Conservation (phyloP, 2,113 vertebrate species). For the Microtus ochrogaster region DNA sequence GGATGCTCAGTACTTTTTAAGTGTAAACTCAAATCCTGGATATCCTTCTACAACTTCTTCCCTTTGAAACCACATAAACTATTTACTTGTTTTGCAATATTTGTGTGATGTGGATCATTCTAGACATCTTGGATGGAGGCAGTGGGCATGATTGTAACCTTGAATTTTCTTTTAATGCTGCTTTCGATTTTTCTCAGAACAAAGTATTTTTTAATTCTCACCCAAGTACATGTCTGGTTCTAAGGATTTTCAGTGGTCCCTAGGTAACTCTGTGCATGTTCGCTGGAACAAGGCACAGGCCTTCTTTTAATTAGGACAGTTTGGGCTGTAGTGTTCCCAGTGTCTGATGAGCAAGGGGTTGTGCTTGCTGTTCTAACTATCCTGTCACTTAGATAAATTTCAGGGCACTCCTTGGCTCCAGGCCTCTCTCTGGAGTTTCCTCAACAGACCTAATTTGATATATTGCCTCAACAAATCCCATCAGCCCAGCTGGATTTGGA, state of each 20-base stretch:
- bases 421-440: slow-evolving; percentile 47
- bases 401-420: slow-evolving; percentile 48
- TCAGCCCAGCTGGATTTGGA: slow-evolving; percentile 49
- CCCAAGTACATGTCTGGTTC: background rate
- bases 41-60: background rate
- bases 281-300: background rate
- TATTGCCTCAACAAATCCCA: slow-evolving; percentile 71
- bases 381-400: slow-evolving; percentile 74
- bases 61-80: background rate
- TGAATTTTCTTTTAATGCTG: background rate
- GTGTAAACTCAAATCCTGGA: background rate
- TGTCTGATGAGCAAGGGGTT: background rate
- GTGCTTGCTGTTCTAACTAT: background rate
- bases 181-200: background rate
- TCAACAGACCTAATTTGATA: slow-evolving; percentile 69
- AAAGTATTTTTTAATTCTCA: background rate
- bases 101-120: background rate
- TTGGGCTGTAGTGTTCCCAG: background rate
- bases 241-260: background rate
- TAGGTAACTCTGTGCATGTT: background rate
- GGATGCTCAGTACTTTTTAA: background rate
- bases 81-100: background rate
- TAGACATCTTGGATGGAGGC: background rate
- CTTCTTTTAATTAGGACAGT: background rate
- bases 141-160: background rate